Conservation (phyloP, 2,797 vertebrate genomes). For the Gymnothorax javanicus region DNA sequence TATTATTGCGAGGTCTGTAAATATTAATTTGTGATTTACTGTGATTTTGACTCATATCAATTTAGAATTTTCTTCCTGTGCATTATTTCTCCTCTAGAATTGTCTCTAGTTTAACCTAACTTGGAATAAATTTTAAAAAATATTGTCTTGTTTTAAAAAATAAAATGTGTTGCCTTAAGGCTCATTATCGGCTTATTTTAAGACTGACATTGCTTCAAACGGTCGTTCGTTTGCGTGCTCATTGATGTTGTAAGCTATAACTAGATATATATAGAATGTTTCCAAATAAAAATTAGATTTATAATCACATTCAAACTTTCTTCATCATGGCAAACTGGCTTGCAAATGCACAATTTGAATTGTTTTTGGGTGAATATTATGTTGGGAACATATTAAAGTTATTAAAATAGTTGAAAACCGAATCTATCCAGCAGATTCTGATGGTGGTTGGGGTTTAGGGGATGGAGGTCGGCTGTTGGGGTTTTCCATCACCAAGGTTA, state of each 20-base stretch:
- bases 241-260: not conserved
- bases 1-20: no score
- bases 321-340: not conserved
- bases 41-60: not conserved
- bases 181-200: not conserved
- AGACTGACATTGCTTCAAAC: not conserved
- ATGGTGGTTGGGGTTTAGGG: not conserved
- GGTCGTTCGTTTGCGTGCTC: not conserved
- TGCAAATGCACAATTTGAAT: not conserved
- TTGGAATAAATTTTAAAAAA: not conserved
- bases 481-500: slow-evolving; percentile 2
- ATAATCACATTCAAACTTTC: not conserved
- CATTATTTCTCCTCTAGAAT: not conserved
- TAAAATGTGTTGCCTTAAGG: not conserved
- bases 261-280: not conserved
- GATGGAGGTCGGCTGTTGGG: not conserved
- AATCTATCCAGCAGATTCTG: not conserved
- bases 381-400: not conserved
- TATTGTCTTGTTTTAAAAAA: not conserved
- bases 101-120: no score
- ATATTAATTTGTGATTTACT: not conserved
- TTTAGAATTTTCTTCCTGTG: not conserved
- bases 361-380: not conserved
- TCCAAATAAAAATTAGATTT: not conserved
- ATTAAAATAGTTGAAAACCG: slow-evolving; percentile 12